A percentile compares a stretch with the other conserved stretches of the same genome.
Conservation (phyloP, 2,888 invertebrate genomes). For the Carabus problematicus region DNA sequence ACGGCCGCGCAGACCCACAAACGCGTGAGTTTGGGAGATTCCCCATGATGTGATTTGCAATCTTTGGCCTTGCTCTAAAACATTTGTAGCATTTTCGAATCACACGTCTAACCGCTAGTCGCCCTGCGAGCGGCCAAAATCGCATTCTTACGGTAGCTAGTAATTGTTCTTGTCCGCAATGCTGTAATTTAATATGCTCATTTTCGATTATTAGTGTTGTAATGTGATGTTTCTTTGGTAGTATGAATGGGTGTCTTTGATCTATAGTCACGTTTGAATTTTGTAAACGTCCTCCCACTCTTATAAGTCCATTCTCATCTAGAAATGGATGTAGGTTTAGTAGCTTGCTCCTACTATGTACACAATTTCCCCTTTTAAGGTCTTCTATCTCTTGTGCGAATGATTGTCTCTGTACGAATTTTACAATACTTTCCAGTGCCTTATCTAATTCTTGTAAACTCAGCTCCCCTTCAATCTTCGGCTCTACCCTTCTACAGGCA, state of each 20-base stretch:
- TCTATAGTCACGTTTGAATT: neutral
- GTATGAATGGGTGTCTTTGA: conserved; percentile 28
- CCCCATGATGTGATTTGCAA: conserved; percentile 13
- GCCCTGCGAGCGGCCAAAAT: conserved; percentile 51
- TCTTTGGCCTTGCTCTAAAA: conserved; percentile 6
- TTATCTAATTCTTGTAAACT: conserved; percentile 5
- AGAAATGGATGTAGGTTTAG: conserved; percentile 22
- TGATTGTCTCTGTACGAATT: conserved; percentile 18
- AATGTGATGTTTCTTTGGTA: conserved; percentile 23
- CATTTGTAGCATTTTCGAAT: conserved; percentile 48
- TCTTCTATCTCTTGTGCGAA: conserved; percentile 10
- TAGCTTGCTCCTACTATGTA: conserved; percentile 16
- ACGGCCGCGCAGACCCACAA: neutral
- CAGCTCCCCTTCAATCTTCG: neutral
- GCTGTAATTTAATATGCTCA: conserved; percentile 5
- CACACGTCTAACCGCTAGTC: conserved; percentile 45
- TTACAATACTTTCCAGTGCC: conserved; percentile 4
- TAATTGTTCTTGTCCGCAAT: conserved; percentile 41
- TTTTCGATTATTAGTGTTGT: conserved; percentile 28
- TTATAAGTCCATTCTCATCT: conserved; percentile 10
- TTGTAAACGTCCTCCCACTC: conserved; percentile 31
- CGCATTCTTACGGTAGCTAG: conserved; percentile 43
- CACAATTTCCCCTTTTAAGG: conserved; percentile 6
- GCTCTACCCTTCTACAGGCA: neutral
- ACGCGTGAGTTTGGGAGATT: neutral